Evolutionary conservation across 2,797 vertebrate species (phyloP).

Genomic region (Crossoptilon crossoptilon): DNA sequence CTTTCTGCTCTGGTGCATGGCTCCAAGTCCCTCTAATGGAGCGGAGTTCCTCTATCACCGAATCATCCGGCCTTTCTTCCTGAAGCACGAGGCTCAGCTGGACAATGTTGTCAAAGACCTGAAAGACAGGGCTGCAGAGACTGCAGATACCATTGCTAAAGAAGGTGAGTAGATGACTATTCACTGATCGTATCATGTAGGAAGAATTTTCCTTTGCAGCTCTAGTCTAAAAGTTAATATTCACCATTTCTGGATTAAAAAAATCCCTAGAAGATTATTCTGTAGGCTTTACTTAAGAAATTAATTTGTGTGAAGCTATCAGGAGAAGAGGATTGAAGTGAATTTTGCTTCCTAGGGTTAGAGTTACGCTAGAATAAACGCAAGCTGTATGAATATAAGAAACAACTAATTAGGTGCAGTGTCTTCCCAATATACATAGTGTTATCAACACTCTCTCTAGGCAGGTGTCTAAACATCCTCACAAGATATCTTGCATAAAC

Average conservation of each 20-base stretch:
- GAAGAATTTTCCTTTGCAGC: background rate
- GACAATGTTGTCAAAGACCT: constrained; percentile 89
- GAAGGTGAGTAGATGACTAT: constrained; percentile 83
- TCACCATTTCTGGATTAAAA: background rate
- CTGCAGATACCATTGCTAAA: constrained; percentile 90
- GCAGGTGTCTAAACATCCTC: background rate
- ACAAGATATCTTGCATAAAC: background rate
- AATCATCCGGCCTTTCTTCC: constrained; percentile 92
- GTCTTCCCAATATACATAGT: background rate
- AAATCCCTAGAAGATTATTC: accelerated
- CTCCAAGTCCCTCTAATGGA: constrained; percentile 90
- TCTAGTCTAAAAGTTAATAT: background rate
- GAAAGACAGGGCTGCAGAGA: constrained; percentile 92
- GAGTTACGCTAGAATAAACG: background rate
- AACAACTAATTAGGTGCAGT: background rate
- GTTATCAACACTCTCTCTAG: background rate
- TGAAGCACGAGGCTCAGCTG: constrained; percentile 89
- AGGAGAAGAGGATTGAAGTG: background rate
- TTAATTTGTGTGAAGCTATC: background rate
- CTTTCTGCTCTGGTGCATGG: constrained; percentile 98
- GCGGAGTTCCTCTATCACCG: constrained; percentile 89
- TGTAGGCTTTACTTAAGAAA: background rate
- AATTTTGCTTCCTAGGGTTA: background rate
- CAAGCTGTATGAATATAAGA: background rate
- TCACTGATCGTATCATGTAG: background rate